Conservation (phyloP, 2,113 vertebrate genomes). For the Perccottus glenii region DNA sequence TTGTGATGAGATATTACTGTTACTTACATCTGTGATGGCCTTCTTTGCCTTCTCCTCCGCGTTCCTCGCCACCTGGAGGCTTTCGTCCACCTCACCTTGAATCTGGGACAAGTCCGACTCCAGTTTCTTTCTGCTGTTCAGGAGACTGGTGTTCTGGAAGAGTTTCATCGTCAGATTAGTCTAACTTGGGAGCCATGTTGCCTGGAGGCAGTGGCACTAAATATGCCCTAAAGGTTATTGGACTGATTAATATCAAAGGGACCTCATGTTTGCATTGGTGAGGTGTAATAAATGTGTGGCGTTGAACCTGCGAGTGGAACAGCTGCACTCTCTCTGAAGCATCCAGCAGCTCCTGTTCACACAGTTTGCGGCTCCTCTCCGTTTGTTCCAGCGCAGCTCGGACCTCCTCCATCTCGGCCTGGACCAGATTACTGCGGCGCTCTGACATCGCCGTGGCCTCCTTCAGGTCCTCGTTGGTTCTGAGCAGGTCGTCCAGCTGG, state of each 20-base stretch:
- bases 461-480: conserved; percentile 82
- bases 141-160: conserved; percentile 67
- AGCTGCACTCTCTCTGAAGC: conserved; percentile 56
- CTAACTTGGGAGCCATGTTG: too few relatives aligned
- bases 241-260: too few relatives aligned
- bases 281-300: accelerated
- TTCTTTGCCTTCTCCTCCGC: conserved; percentile 80
- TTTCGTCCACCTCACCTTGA: conserved; percentile 55
- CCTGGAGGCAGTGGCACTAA: too few relatives aligned
- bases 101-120: conserved; percentile 52
- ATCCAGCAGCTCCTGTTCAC: conserved; percentile 61
- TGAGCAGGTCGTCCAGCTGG: conserved; percentile 76
- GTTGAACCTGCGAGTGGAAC: conserved; percentile 62
- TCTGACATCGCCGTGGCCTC: conserved; percentile 85
- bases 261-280: neutral
- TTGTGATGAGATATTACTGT: too few relatives aligned
- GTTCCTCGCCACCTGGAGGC: conserved; percentile 75
- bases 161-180: too few relatives aligned
- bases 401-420: conserved; percentile 60
- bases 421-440: conserved; percentile 80
- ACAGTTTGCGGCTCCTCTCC: conserved; percentile 55
- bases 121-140: conserved; percentile 66
- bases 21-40: conserved; percentile 70
- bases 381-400: conserved; percentile 82
- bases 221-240: too few relatives aligned